Evolutionary conservation across 2,113 vertebrate species (phyloP).

Genomic region (Gambusia affinis): DNA sequence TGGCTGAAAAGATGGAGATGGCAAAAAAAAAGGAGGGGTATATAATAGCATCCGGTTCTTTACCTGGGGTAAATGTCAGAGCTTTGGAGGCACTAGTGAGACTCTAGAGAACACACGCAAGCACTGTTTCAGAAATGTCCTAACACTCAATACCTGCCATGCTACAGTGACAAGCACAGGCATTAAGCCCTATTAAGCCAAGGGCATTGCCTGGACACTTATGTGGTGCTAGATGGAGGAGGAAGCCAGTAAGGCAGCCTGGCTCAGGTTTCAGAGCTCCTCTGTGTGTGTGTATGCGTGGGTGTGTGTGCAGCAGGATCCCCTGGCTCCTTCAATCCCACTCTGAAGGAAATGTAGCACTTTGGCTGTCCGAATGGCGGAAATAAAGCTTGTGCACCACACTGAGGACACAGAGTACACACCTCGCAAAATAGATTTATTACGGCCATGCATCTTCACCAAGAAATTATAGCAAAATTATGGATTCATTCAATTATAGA

Average conservation of each 20-base stretch:
- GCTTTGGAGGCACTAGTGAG: slow-evolving; percentile 68
- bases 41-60: slow-evolving; percentile 61
- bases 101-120: slow-evolving; percentile 58
- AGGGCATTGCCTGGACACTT: slow-evolving; percentile 67
- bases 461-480: not conserved
- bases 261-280: slow-evolving; percentile 61
- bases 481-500: not conserved
- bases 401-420: slow-evolving; percentile 6
- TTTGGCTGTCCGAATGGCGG: slow-evolving; percentile 45
- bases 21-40: slow-evolving; percentile 8
- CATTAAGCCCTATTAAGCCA: slow-evolving; percentile 70
- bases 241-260: slow-evolving; percentile 45
- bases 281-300: slow-evolving; percentile 22
- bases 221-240: slow-evolving; percentile 55
- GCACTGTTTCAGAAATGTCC: slow-evolving; percentile 59
- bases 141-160: slow-evolving; percentile 57
- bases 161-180: slow-evolving; percentile 59
- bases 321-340: slow-evolving; percentile 37
- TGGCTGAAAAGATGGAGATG: slow-evolving; percentile 3
- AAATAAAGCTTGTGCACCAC: slow-evolving; percentile 41
- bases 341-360: slow-evolving; percentile 34
- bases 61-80: slow-evolving; percentile 75
- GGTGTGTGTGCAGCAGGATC: slow-evolving; percentile 16
- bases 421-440: not conserved
- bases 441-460: not conserved